Evolutionary conservation across 2,797 vertebrate species (phyloP), one percentile per base, ranked within the genome.

Genomic region (Danio albolineatus): DNA sequence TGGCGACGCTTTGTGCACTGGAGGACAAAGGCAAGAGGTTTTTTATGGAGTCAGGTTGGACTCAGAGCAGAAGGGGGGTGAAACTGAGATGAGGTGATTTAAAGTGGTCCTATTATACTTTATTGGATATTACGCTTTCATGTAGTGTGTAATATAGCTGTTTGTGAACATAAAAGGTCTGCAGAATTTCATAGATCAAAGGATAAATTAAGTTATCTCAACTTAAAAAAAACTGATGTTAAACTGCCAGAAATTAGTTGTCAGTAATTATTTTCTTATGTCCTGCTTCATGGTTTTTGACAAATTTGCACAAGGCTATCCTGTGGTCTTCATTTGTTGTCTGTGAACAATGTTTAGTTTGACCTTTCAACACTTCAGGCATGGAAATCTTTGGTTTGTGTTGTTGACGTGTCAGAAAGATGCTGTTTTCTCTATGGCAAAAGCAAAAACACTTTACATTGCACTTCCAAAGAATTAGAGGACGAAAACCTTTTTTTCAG

Each of bases 21-120:
- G 53, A 43, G 78, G 85, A 93, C 91, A 93, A 94, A 92, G 81
- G 86, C 74, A 66, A 81, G 83, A 60, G 21, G 56, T 28, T 57
- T 72, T 46, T 67, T 82, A 81, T 86, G 86, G 65, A 75, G 54
- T 81, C 46, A 61, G 38, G 57, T 76, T 56, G 56, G 46, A 54
- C 17, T 84, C 78, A 38, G 14, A 65, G 72, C 75, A 62, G 48
- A 76, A 77, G 80, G 61, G 75, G 70, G 86, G 82, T 85, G 86
- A 28, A 75, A 67, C 86, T 56, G 14, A 80, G 76, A 82, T 76
- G 85, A 74, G 71, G 73, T 85, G 81, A 87, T 90, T 87, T 87
- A 88, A 86, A 88, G 84, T 73, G 79, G 62, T 85, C 57, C 88
- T 70, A 90, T 93, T 89, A 90, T 21, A 76, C 83, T 83, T 75